phyloP scores from a whole-genome alignment of 2,888 invertebrate genomes.

The Falcaria lacertinaria region DNA sequence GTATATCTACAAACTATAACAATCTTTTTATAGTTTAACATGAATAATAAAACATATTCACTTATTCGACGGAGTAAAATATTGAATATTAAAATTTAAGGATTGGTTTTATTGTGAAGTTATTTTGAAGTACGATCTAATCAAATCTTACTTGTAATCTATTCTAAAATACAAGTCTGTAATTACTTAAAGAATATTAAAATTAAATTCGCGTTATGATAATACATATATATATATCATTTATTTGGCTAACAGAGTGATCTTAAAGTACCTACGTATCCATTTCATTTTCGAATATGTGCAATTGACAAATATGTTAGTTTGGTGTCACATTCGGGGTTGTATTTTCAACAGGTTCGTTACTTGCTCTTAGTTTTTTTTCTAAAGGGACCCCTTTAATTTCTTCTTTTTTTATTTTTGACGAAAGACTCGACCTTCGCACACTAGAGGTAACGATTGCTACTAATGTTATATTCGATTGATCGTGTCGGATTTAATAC shows the following conservation, averaged over 20 bases:
- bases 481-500: too few species aligned
- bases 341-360: conserved; percentile 1
- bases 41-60: conserved; percentile 19
- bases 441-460: too few species aligned
- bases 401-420: too few species aligned
- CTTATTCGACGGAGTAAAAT: conserved; percentile 33
- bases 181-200: conserved; percentile 16
- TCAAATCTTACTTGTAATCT: conserved; percentile 18
- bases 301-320: conserved; percentile 38
- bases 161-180: conserved; percentile 22
- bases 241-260: conserved; percentile 22
- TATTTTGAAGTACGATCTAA: conserved; percentile 18
- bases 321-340: not conserved
- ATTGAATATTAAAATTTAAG: conserved; percentile 21
- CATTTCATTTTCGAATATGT: conserved; percentile 18
- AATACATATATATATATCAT: not conserved
- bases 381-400: not conserved
- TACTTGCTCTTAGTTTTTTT: conserved; percentile 2
- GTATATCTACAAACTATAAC: conserved; percentile 42
- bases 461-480: too few species aligned
- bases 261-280: conserved; percentile 21
- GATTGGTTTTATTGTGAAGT: conserved; percentile 12
- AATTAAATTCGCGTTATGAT: conserved; percentile 4
- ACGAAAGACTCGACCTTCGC: too few species aligned
- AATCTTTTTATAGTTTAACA: conserved; percentile 19